Conservation (phyloP, 2,888 invertebrate genomes). For the Rhogogaster chlorosoma region DNA sequence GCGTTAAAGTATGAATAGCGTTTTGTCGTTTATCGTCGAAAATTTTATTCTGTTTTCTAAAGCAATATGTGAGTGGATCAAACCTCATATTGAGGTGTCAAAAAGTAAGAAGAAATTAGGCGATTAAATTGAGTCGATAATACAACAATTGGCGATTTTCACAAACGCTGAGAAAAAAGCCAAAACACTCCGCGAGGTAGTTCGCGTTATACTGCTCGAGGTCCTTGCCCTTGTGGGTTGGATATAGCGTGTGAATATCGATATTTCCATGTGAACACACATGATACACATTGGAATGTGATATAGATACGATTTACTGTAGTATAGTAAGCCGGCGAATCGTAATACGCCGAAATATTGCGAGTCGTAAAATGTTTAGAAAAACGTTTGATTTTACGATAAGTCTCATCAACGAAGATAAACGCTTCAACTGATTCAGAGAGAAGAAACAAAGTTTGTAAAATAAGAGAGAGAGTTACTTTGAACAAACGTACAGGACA, state of each 20-base stretch:
- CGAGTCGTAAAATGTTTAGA: not conserved
- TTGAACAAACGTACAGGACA: not conserved
- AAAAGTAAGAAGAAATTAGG: not conserved
- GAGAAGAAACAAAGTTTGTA: not conserved
- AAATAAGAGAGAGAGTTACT: not conserved
- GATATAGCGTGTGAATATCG: constrained; percentile 71
- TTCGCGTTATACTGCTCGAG: constrained; percentile 58
- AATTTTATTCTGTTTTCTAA: constrained; percentile 70
- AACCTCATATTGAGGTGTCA: constrained; percentile 67
- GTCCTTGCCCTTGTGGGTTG: constrained; percentile 74
- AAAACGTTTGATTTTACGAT: not conserved
- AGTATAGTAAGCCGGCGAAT: not conserved
- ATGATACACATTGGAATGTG: constrained; percentile 42
- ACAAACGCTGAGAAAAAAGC: not conserved
- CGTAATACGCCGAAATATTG: not conserved
- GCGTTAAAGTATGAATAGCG: constrained; percentile 20
- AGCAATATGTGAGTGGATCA: constrained; percentile 69
- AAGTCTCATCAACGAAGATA: not conserved
- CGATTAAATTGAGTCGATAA: constrained; percentile 16
- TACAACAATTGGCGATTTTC: constrained; percentile 6
- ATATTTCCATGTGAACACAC: constrained; percentile 65
- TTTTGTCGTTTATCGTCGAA: constrained; percentile 56
- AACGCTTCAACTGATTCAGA: not conserved
- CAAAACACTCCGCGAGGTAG: constrained; percentile 31
- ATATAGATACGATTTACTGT: constrained; percentile 19